A percentile compares a stretch with the other conserved stretches of the same genome.
Evolutionary conservation across 2,113 vertebrate genomes (phyloP).

Genomic region (Microcebus lehilahytsara): DNA sequence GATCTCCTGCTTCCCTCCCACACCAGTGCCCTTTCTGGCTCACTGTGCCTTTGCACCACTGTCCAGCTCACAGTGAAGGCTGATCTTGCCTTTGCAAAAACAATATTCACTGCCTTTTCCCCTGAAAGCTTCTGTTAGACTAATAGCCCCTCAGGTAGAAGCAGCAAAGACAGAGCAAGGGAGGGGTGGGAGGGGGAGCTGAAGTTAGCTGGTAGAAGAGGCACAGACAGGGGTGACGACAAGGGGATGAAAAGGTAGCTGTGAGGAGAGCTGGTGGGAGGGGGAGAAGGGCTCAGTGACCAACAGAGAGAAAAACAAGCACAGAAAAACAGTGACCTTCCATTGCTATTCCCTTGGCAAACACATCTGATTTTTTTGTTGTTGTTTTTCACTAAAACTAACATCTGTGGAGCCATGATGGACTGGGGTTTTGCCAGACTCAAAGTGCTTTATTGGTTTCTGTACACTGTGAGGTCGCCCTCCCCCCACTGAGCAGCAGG

Average conservation of each 20-base stretch:
- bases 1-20: neutral
- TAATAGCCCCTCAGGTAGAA: conserved; percentile 9
- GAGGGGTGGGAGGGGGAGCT: neutral
- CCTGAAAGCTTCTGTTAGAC: conserved; percentile 19
- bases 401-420: conserved; percentile 33
- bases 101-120: neutral
- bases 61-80: neutral
- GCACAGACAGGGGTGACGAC: neutral
- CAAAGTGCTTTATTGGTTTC: conserved; percentile 62
- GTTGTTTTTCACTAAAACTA: conserved; percentile 48
- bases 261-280: neutral
- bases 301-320: conserved; percentile 35
- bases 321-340: neutral
- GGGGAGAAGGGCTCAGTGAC: neutral
- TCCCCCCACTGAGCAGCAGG: neutral
- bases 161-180: neutral
- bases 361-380: conserved; percentile 32
- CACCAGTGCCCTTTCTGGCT: neutral
- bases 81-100: conserved; percentile 22
- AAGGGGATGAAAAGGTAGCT: neutral
- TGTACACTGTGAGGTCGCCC: conserved; percentile 41
- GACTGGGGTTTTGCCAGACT: conserved; percentile 42
- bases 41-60: neutral
- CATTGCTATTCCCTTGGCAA: conserved; percentile 36
- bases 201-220: neutral